Percentiles rank a stretch among this genome's conserved stretches.
These are phyloP conservation scores for Calidris pugnax DNA, from an alignment of 2,113 vertebrate species.

Conservation along the genomic window DNA sequence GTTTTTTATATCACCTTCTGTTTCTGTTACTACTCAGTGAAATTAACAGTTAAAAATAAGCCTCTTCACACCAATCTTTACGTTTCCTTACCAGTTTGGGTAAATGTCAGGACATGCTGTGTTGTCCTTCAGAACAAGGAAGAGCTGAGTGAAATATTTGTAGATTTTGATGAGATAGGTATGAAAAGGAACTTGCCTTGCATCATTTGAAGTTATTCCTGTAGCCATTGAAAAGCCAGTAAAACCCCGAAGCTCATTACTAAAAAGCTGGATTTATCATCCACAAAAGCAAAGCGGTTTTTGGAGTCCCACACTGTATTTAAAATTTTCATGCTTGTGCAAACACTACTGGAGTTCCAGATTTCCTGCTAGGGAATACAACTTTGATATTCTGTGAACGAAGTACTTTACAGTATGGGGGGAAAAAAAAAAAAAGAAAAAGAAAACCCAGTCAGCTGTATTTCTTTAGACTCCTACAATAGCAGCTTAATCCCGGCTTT, in stretches of 20 bases:
- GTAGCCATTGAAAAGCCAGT: conserved; percentile 13
- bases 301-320: not conserved
- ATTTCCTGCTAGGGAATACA: conserved; percentile 2
- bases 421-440: not conserved
- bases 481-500: conserved; percentile 40
- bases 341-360: not conserved
- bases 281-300: not conserved
- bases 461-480: conserved; percentile 12
- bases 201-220: conserved; percentile 12
- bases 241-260: not conserved
- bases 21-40: conserved; percentile 16
- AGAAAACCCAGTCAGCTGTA: conserved; percentile 31
- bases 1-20: not conserved
- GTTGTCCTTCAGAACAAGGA: not conserved
- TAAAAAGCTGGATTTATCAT: conserved; percentile 17
- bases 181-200: conserved; percentile 15
- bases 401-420: conserved; percentile 42
- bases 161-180: conserved; percentile 18
- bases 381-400: conserved; percentile 13
- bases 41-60: conserved; percentile 1
- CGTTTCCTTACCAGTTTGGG: not conserved
- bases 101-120: not conserved
- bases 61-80: not conserved
- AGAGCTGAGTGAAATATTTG: not conserved
- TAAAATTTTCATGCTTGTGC: conserved; percentile 21